Conservation (phyloP, 1,140 invertebrate genomes). For the Myzus persicae region DNA sequence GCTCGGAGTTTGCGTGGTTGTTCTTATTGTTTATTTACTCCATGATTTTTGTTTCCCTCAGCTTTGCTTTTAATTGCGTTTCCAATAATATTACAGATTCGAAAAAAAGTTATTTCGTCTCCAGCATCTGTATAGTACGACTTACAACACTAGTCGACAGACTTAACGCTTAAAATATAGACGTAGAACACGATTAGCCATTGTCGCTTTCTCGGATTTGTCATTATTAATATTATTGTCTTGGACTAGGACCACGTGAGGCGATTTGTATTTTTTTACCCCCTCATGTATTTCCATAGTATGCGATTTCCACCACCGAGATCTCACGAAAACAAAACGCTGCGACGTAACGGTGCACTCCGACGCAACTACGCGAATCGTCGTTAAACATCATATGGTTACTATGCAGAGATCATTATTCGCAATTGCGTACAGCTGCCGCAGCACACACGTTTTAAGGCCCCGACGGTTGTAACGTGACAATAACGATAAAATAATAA, state of each 20-base stretch:
- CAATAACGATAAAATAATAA: slow-evolving; percentile 1
- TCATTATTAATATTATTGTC: background rate
- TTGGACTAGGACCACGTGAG: too few species aligned
- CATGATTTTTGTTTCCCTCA: background rate
- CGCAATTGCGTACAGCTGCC: background rate
- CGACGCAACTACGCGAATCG: background rate
- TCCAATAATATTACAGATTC: background rate
- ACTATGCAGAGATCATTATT: background rate
- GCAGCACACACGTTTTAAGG: background rate
- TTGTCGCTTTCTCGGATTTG: background rate
- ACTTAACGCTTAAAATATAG: too few species aligned
- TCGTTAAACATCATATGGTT: background rate
- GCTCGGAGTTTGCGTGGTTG: background rate
- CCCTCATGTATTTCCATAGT: too few species aligned
- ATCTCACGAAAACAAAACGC: background rate
- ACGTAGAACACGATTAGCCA: too few species aligned
- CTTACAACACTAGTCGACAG: background rate
- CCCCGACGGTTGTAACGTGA: background rate
- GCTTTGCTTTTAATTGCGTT: background rate
- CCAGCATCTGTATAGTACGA: background rate
- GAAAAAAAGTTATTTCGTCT: background rate
- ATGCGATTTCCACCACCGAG: background rate
- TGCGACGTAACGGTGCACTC: too few species aligned
- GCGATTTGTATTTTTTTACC: too few species aligned
- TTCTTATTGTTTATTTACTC: background rate